Evolutionary conservation across 2,888 invertebrate genomes (phyloP).

Genomic region (Drosophila mimetica): DNA sequence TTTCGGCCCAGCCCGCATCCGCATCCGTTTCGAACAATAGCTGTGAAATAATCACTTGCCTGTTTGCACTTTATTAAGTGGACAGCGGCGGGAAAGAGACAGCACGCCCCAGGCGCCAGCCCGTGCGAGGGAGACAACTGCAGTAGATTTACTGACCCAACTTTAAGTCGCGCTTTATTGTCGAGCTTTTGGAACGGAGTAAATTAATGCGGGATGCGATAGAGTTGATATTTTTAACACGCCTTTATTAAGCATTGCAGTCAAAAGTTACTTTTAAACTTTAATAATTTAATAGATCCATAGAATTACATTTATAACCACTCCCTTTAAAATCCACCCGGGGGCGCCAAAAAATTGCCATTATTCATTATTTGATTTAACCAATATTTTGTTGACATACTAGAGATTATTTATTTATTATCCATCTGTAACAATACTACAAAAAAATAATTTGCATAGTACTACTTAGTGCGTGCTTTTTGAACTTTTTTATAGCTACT

Average conservation of each 20-base stretch:
- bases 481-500: no score
- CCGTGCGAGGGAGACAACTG: neutral
- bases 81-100: constrained; percentile 23
- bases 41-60: constrained; percentile 77
- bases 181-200: constrained; percentile 4
- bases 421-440: no score
- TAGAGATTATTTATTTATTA: no score
- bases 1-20: constrained; percentile 19
- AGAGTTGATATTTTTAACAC: neutral
- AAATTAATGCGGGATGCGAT: constrained; percentile 8
- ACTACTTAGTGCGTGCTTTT: no score
- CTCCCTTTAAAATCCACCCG: no score
- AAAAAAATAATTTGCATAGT: no score
- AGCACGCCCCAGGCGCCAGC: constrained; percentile 17
- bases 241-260: neutral
- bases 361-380: no score
- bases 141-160: constrained; percentile 34
- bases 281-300: no score
- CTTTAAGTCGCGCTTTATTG: constrained; percentile 34
- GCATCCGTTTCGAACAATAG: constrained; percentile 60
- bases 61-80: constrained; percentile 76
- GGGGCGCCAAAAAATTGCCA: neutral
- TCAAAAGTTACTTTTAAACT: no score
- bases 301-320: no score
- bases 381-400: no score